Percentiles rank a stretch among this genome's conserved stretches.
These are phyloP conservation scores for Synanceia verrucosa DNA, from an alignment of 2,797 vertebrate species.

Conservation along the genomic window DNA sequence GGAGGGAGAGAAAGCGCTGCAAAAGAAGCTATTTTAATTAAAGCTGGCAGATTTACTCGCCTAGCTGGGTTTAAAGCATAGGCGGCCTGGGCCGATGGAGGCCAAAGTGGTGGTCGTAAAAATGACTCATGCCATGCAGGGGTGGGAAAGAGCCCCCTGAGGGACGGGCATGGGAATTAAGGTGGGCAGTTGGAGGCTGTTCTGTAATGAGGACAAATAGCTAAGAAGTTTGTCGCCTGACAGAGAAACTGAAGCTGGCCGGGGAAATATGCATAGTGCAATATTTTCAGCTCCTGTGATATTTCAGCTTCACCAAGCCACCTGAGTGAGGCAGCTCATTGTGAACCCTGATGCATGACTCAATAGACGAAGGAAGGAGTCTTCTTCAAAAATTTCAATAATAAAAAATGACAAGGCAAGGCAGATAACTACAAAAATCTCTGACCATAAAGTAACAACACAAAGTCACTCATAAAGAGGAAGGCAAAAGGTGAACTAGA, in stretches of 20 bases:
- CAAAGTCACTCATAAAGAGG: too few species aligned
- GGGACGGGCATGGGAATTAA: constrained; percentile 64
- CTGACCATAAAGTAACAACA: too few species aligned
- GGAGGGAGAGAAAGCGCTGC: constrained; percentile 42
- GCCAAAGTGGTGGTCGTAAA: constrained; percentile 74
- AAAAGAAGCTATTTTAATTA: constrained; percentile 83
- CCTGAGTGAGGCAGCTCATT: too few species aligned
- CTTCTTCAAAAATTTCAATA: too few species aligned
- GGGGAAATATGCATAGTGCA: constrained; percentile 54
- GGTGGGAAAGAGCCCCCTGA: constrained; percentile 65
- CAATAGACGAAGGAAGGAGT: not conserved
- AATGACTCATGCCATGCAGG: constrained; percentile 76
- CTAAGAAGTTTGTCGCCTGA: constrained; percentile 57
- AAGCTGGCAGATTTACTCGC: constrained; percentile 81
- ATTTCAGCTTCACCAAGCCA: constrained; percentile 35
- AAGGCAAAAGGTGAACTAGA: too few species aligned
- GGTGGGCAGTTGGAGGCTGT: constrained; percentile 62
- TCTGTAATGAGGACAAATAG: constrained; percentile 79
- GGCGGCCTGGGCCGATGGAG: constrained; percentile 51
- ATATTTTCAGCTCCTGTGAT: constrained; percentile 49
- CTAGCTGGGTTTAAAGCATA: constrained; percentile 70
- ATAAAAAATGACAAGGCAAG: too few species aligned
- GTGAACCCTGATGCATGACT: too few species aligned
- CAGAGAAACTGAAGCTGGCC: constrained; percentile 51
- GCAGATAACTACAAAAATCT: too few species aligned